Base-by-base conservation (phyloP, 2,797 vertebrate genomes). In the Phylloscopus collybita region DNA sequence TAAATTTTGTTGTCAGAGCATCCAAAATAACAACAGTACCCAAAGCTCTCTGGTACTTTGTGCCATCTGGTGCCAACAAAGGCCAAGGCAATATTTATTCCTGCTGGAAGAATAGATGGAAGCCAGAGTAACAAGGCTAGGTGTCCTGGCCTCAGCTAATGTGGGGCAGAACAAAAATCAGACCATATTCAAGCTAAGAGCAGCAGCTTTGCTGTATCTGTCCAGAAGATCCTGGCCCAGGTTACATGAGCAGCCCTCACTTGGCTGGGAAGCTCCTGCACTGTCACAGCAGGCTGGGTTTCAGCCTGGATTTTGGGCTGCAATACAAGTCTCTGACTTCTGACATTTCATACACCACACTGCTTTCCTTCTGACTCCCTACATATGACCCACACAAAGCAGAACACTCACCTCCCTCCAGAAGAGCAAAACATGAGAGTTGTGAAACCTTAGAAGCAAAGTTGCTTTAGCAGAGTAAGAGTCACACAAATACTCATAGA, bases 381-480 rank as follows among this genome's bases (percentile, higher is more conserved):
- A 9, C 26, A 65, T 32, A 80, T 59, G 87, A 86, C 32, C 62
- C 86, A 72, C 3, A 69, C 12, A 83, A 44, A 80, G 69, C 30
- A 83, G 30, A 93, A 85, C 11, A 71, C 71, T 71, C 47, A 25
- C 45, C 69, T 79, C 59, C 62, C 76, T 80, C 50, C 62, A 67
- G 30, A 90, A 34, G 17, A 91, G 59, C 56, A 93, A 93, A 89
- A 91, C 79, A 95, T 2, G 7, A 40, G 30, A 67, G 80, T 32
- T 92, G 79, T 66, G 66, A 96, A 93, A 93, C 42, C 53, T 71
- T 16, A 61, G 69, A 60, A 86, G 50, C 45, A 69, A 79, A 85
- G 69, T 6, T 84, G 70, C 65, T 59, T 88, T 79, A 88, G 76
- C 29, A 65, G 56, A 78, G 44, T 34, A 53, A 66, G 47, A 90